A percentile compares a stretch with the other conserved stretches of the same genome.
phyloP scores from a whole-genome alignment of 2,113 vertebrate genomes.

The Hepsetus odoe region DNA sequence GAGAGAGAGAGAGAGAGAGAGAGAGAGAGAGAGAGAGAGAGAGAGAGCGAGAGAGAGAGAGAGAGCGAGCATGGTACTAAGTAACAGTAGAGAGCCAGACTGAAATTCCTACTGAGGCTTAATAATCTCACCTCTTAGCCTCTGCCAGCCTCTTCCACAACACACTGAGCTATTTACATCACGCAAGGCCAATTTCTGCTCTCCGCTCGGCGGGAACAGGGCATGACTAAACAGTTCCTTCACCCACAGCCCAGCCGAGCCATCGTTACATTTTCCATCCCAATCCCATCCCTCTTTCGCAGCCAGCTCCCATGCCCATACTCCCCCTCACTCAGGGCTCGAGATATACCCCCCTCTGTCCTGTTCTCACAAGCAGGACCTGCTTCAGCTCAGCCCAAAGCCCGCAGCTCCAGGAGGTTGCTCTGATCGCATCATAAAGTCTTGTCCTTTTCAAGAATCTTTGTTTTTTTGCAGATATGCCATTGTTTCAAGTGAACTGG shows the following conservation, averaged over 20 bases:
- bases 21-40: no score
- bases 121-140: slow-evolving; percentile 37
- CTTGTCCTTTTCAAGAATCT: no score
- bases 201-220: slow-evolving; percentile 2
- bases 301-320: slow-evolving; percentile 13
- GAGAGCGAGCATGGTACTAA: no score
- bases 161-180: slow-evolving; percentile 48
- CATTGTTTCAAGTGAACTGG: no score
- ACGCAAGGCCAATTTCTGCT: slow-evolving; percentile 24
- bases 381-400: background rate
- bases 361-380: slow-evolving; percentile 16
- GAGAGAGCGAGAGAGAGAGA: no score
- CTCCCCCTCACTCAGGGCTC: background rate
- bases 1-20: no score
- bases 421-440: no score
- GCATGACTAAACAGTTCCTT: slow-evolving; percentile 45
- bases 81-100: background rate
- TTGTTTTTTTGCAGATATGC: no score
- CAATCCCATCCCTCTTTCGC: background rate
- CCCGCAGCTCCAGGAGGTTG: background rate
- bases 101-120: slow-evolving; percentile 23
- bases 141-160: slow-evolving; percentile 39
- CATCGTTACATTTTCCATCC: slow-evolving; percentile 24
- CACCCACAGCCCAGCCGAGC: slow-evolving; percentile 17
- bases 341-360: background rate